Conservation (phyloP, 2,888 invertebrate species). For the Drosophila pegasa region DNA sequence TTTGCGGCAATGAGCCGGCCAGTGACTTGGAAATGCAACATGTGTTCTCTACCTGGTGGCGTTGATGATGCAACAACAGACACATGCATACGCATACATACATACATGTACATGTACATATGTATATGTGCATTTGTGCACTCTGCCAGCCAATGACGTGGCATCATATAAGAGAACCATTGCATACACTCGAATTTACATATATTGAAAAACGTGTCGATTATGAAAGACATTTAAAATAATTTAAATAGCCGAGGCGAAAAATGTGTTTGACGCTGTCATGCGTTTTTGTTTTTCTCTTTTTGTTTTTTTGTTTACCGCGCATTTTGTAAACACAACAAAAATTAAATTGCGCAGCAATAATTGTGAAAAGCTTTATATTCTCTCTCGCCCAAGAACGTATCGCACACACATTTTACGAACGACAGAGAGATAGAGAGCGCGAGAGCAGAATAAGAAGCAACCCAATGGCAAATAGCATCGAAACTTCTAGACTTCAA, state of each 20-base stretch:
- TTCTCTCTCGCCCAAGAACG: conserved; percentile 40
- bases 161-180: conserved; percentile 21
- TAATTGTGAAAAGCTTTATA: conserved; percentile 44
- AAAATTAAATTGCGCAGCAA: conserved; percentile 76
- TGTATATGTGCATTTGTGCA: conserved; percentile 4
- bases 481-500: conserved; percentile 32
- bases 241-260: conserved; percentile 55
- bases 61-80: conserved; percentile 35
- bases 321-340: conserved; percentile 76
- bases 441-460: conserved; percentile 4
- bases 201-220: conserved; percentile 36
- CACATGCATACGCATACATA: not conserved
- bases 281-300: conserved; percentile 12
- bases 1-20: conserved; percentile 51
- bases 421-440: conserved; percentile 7
- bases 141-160: conserved; percentile 16
- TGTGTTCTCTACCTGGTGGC: conserved; percentile 32
- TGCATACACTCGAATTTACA: not conserved
- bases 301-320: conserved; percentile 67
- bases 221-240: conserved; percentile 52
- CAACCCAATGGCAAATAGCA: conserved; percentile 43
- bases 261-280: conserved; percentile 62
- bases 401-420: conserved; percentile 4
- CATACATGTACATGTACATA: not conserved
- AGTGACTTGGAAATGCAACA: conserved; percentile 47